Evolutionary conservation across 1,140 invertebrate genomes (phyloP).

Genomic region (Brachionus sp.): DNA sequence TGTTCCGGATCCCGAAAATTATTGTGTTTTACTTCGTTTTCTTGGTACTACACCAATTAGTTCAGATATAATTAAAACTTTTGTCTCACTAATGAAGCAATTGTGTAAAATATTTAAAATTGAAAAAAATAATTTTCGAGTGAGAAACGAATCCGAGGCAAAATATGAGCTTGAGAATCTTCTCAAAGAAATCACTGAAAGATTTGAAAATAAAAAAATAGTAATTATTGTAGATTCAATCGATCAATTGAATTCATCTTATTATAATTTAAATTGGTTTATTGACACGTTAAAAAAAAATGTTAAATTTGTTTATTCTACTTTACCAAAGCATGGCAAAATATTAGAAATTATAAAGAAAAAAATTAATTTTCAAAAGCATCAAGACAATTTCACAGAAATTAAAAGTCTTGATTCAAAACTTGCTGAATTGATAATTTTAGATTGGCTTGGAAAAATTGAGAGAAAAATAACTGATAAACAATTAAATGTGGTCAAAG

Average conservation of each 20-base stretch:
- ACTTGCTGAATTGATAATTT: background rate
- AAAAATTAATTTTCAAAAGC: background rate
- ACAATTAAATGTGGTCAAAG: constrained; percentile 77
- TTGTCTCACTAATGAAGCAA: background rate
- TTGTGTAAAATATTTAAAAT: background rate
- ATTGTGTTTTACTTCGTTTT: constrained; percentile 8
- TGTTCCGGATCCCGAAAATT: constrained; percentile 18
- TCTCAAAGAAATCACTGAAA: background rate
- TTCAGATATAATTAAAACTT: constrained; percentile 13
- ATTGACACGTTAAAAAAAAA: constrained; percentile 52
- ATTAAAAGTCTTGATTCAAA: background rate
- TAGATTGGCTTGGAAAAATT: constrained; percentile 48
- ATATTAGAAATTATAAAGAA: background rate
- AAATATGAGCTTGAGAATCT: background rate
- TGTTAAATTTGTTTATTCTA: constrained; percentile 54
- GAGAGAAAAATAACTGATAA: constrained; percentile 47
- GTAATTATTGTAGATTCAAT: constrained; percentile 54
- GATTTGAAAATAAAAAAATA: constrained; percentile 49
- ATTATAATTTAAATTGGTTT: constrained; percentile 54
- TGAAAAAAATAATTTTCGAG: background rate
- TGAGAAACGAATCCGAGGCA: background rate
- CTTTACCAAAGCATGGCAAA: constrained; percentile 47
- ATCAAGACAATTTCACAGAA: background rate
- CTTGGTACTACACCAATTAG: background rate
- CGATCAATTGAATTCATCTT: constrained; percentile 50